Evolutionary conservation across 2,113 vertebrate species (phyloP).

Genomic region (Menura novaehollandiae): DNA sequence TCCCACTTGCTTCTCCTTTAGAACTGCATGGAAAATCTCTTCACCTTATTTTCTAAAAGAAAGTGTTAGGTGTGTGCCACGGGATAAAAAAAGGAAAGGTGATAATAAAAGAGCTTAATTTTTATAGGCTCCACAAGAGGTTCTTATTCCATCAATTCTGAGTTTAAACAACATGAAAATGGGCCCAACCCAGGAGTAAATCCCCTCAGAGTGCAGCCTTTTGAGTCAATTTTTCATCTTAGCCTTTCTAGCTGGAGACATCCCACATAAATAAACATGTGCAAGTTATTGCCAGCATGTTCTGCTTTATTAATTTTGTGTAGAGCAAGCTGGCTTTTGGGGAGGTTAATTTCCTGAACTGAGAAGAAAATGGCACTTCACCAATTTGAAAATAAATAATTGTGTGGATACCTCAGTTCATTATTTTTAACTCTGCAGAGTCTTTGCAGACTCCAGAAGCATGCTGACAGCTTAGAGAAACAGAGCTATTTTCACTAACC

Average conservation of each 20-base stretch:
- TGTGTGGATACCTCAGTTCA: constrained; percentile 58
- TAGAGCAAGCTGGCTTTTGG: constrained; percentile 63
- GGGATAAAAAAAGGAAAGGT: not conserved
- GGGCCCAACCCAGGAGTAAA: constrained; percentile 38
- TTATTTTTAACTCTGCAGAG: constrained; percentile 60
- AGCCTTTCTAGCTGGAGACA: constrained; percentile 57
- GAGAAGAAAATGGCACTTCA: constrained; percentile 64
- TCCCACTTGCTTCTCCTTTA: not conserved
- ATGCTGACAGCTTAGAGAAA: constrained; percentile 34
- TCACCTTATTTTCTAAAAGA: not conserved
- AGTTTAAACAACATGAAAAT: constrained; percentile 27
- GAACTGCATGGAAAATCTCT: not conserved
- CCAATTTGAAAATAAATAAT: constrained; percentile 68
- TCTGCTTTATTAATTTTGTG: constrained; percentile 72
- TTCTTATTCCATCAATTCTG: constrained; percentile 18
- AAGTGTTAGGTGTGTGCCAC: not conserved
- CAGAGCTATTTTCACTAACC: constrained; percentile 15
- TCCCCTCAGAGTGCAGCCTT: constrained; percentile 38
- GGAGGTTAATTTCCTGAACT: constrained; percentile 68
- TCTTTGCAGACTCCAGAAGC: constrained; percentile 1
- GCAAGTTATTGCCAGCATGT: constrained; percentile 58
- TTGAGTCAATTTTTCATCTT: constrained; percentile 64
- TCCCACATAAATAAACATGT: constrained; percentile 68
- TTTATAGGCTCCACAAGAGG: not conserved
- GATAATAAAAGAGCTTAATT: constrained; percentile 47